Conservation (phyloP, 2,888 invertebrate species). For the Dynastes tityus region DNA sequence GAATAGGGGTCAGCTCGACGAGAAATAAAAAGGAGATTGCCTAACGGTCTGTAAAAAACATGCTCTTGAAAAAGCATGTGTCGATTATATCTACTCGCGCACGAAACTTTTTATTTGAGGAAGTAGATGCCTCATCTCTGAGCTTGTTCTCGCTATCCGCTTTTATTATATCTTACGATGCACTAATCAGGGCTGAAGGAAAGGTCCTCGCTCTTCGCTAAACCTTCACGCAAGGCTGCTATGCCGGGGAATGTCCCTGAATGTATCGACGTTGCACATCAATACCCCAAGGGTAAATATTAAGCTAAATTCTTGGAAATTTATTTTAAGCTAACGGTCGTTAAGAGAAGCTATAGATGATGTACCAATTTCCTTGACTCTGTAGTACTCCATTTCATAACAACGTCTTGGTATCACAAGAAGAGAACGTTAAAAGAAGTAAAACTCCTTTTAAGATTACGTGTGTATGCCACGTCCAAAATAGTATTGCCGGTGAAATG, state of each 20-base stretch:
- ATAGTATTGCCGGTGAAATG: too few relatives aligned
- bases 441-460: too few relatives aligned
- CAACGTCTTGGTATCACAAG: too few relatives aligned
- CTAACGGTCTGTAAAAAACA: conserved; percentile 51
- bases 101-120: conserved; percentile 47
- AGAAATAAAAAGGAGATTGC: conserved; percentile 51
- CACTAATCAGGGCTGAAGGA: conserved; percentile 39
- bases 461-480: too few relatives aligned
- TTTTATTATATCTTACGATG: conserved; percentile 45
- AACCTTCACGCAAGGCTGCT: conserved; percentile 28
- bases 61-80: conserved; percentile 51
- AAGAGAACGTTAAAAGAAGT: too few relatives aligned
- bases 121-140: conserved; percentile 24
- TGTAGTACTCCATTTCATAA: too few relatives aligned
- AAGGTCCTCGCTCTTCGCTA: conserved; percentile 9
- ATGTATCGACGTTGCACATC: conserved; percentile 22
- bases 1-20: conserved; percentile 58
- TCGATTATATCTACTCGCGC: conserved; percentile 48
- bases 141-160: conserved; percentile 33
- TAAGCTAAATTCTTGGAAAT: too few relatives aligned
- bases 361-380: too few relatives aligned
- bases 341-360: too few relatives aligned
- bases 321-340: too few relatives aligned
- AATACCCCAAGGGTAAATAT: conserved; percentile 6
- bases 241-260: conserved; percentile 5